Evolutionary conservation across 2,113 vertebrate genomes (phyloP).

Genomic region (Rhinopomastus cyanomelas): DNA sequence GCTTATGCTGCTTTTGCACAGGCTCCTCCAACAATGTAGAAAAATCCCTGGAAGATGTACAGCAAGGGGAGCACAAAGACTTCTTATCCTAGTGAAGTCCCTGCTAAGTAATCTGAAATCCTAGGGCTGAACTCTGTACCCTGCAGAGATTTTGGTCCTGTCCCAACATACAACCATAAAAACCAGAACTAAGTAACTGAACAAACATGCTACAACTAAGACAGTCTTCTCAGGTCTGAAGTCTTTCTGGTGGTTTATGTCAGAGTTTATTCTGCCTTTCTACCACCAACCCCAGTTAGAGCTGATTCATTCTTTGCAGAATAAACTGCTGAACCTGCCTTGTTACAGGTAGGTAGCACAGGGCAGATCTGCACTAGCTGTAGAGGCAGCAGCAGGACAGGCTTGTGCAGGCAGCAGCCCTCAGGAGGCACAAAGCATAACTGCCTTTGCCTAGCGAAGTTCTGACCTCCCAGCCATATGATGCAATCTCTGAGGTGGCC

Average conservation of each 20-base stretch:
- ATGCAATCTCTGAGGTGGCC: neutral
- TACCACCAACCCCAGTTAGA: neutral
- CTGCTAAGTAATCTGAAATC: conserved; percentile 12
- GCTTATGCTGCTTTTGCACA: neutral
- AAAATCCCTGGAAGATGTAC: neutral
- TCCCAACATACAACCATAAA: neutral
- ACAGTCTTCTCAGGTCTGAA: neutral
- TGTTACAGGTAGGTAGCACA: neutral
- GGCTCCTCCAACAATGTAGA: neutral
- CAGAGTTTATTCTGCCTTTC: conserved; percentile 9
- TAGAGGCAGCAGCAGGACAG: conserved; percentile 4
- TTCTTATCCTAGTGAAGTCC: neutral
- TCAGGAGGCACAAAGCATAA: rapidly evolving
- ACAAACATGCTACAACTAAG: neutral
- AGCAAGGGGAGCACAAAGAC: neutral
- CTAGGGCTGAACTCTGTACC: neutral
- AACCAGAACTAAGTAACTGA: neutral
- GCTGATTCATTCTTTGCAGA: neutral
- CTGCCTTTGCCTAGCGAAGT: neutral
- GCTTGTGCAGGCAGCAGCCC: conserved; percentile 2
- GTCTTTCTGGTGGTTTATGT: neutral
- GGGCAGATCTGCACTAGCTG: neutral
- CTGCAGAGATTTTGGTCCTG: neutral
- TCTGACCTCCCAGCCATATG: neutral
- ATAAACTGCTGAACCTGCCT: neutral